These are phyloP conservation scores for Arenaria interpres DNA, from an alignment of 2,113 vertebrate species.

Conservation along the genomic window DNA sequence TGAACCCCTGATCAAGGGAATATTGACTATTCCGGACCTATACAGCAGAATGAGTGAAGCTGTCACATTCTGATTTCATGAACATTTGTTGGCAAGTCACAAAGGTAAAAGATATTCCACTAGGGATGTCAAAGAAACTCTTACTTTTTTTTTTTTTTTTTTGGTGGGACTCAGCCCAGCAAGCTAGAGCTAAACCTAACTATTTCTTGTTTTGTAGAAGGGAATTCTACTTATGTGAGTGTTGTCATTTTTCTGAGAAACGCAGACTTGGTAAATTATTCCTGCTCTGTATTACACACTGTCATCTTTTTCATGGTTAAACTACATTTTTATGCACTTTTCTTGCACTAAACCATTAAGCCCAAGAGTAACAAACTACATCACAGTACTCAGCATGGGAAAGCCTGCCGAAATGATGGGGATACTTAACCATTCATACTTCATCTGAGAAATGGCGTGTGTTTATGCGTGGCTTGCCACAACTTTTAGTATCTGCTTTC, in stretches of 20 bases:
- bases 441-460: neutral
- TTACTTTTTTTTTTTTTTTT: neutral
- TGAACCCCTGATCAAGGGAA: neutral
- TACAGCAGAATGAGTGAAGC: neutral
- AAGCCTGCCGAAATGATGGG: neutral
- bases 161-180: neutral
- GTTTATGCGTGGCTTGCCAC: neutral
- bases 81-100: neutral
- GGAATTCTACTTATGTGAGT: neutral
- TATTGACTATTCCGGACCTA: neutral
- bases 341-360: neutral
- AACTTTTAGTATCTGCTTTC: neutral
- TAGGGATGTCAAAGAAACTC: neutral
- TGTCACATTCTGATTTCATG: neutral
- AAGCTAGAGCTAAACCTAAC: neutral
- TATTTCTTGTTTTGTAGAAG: neutral
- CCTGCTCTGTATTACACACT: neutral
- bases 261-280: neutral
- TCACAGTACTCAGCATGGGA: neutral
- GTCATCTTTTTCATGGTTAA: neutral
- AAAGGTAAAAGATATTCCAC: neutral
- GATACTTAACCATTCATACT: neutral
- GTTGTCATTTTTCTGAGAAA: neutral
- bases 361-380: neutral
- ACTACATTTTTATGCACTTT: neutral